These are phyloP conservation scores for Poicephalus meyeri DNA, from an alignment of 2,113 vertebrate species.

Conservation along the genomic window DNA sequence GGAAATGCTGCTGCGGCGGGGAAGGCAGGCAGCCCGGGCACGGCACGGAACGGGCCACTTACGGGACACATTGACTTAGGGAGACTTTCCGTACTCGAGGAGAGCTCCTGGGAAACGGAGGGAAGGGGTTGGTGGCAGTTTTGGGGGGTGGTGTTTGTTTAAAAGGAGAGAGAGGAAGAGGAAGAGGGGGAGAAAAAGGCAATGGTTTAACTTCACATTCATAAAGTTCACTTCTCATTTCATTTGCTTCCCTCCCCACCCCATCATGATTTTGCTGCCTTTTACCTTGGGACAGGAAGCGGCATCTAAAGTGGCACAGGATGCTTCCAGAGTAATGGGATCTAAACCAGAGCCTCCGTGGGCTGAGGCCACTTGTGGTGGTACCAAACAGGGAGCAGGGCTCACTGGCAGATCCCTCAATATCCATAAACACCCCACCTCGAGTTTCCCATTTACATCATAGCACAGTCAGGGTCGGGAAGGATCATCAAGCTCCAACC, in stretches of 20 bases:
- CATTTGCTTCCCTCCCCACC: background rate
- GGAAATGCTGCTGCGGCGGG: slow-evolving; percentile 74
- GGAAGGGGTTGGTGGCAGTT: background rate
- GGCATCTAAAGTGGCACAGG: rapidly evolving
- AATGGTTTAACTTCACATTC: slow-evolving; percentile 71
- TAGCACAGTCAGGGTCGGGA: background rate
- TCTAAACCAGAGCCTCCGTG: no score
- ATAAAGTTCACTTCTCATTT: background rate
- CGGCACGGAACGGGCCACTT: slow-evolving; percentile 78
- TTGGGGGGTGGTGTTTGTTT: background rate
- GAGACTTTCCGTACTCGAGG: slow-evolving; percentile 89
- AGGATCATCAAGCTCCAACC: background rate
- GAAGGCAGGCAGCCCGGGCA: slow-evolving; percentile 69
- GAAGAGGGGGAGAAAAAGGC: slow-evolving; percentile 73
- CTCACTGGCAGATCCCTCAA: background rate
- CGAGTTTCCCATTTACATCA: background rate
- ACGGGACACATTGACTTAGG: slow-evolving; percentile 85
- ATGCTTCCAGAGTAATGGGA: rapidly evolving
- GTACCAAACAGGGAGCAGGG: background rate
- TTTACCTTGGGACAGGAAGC: background rate
- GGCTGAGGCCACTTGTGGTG: background rate
- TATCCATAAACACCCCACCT: rapidly evolving
- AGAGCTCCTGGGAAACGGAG: slow-evolving; percentile 85
- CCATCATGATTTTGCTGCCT: rapidly evolving
- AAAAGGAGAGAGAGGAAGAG: slow-evolving; percentile 33